Evolutionary conservation across 1,140 invertebrate species (phyloP).

Genomic region (Drosophila prosaltans): DNA sequence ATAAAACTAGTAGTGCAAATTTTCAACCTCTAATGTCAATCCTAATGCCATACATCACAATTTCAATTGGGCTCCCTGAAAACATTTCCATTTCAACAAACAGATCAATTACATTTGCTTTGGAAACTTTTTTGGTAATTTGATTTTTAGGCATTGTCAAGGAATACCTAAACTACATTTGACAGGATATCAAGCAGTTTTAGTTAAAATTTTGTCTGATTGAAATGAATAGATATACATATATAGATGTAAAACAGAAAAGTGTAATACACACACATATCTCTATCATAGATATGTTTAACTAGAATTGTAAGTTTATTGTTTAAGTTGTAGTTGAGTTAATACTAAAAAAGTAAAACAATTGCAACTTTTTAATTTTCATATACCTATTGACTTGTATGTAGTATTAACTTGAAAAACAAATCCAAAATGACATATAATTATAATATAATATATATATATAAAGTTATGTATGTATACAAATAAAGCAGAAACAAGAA

Average conservation of each 20-base stretch:
- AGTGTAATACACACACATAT: neutral
- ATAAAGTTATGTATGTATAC: conserved; percentile 22
- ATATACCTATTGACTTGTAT: conserved; percentile 20
- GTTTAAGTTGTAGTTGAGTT: conserved; percentile 42
- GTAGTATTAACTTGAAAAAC: conserved; percentile 26
- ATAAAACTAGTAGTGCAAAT: conserved; percentile 50
- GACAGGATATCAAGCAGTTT: neutral
- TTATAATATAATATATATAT: conserved; percentile 38
- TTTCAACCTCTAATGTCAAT: conserved; percentile 46
- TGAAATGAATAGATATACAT: too few species aligned
- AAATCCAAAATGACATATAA: conserved; percentile 28
- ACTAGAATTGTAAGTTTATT: conserved; percentile 38
- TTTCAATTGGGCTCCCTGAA: conserved; percentile 46
- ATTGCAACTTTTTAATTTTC: conserved; percentile 13
- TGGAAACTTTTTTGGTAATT: neutral
- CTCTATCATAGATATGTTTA: conserved; percentile 43
- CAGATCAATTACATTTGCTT: conserved; percentile 43
- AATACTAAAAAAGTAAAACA: neutral
- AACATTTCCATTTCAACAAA: conserved; percentile 45
- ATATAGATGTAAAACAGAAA: too few species aligned
- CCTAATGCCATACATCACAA: conserved; percentile 50
- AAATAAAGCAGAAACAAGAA: conserved; percentile 37
- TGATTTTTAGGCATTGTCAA: neutral
- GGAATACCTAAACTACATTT: neutral
- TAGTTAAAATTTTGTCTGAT: neutral